phyloP scores from a whole-genome alignment of 1,140 invertebrate genomes.

The Mizuhopecten yessoensis region DNA sequence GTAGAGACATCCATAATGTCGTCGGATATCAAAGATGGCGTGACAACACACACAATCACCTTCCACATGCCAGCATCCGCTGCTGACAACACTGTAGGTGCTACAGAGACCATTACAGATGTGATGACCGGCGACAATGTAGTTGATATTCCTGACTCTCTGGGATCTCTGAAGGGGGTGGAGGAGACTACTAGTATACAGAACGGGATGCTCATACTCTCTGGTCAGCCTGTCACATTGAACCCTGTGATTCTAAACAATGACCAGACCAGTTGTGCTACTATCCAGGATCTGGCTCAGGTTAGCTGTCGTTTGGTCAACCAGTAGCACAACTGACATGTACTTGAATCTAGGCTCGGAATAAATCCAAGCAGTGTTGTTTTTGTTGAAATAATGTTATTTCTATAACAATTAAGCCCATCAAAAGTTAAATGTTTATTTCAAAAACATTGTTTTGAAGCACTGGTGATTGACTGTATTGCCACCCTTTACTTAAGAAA shows the following conservation, averaged over 20 bases:
- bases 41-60: conserved; percentile 75
- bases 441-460: no score
- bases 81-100: neutral
- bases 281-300: conserved; percentile 61
- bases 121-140: neutral
- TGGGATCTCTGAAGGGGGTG: neutral
- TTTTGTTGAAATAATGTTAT: no score
- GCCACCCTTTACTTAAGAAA: no score
- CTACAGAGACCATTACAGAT: neutral
- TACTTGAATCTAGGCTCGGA: no score
- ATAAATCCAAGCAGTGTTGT: no score
- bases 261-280: conserved; percentile 46
- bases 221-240: neutral
- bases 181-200: neutral
- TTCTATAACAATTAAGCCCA: no score
- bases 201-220: neutral
- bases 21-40: conserved; percentile 66
- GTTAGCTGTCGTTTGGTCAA: conserved; percentile 59
- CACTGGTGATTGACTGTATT: no score
- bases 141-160: neutral
- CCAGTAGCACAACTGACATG: neutral
- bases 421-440: no score
- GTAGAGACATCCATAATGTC: conserved; percentile 71
- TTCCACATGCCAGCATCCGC: conserved; percentile 67
- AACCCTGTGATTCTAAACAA: neutral